Percentiles rank a stretch among this genome's conserved stretches.
phyloP scores from a whole-genome alignment of 2,888 invertebrate genomes.

The Margaritifera margaritifera region DNA sequence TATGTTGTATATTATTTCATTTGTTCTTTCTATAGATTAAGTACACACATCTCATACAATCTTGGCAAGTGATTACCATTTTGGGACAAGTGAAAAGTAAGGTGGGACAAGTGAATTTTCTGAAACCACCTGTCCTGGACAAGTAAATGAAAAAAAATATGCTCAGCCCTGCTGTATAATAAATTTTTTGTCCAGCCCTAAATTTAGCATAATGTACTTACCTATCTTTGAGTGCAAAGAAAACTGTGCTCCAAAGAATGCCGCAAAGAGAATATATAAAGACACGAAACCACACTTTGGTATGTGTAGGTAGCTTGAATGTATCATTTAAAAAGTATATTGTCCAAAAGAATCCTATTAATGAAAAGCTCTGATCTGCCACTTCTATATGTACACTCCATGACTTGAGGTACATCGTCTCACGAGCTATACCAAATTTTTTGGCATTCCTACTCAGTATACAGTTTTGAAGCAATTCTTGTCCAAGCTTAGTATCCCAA shows the following conservation, averaged over 20 bases:
- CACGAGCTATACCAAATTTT: constrained; percentile 85
- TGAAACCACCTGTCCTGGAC: too few relatives aligned
- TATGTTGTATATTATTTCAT: too few relatives aligned
- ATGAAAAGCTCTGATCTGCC: constrained; percentile 74
- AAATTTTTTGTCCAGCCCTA: too few relatives aligned
- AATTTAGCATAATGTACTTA: too few relatives aligned
- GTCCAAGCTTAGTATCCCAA: constrained; percentile 80
- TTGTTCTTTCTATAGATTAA: too few relatives aligned
- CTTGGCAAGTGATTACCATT: too few relatives aligned
- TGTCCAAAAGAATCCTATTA: constrained; percentile 70
- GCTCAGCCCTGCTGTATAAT: too few relatives aligned
- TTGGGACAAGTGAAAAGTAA: too few relatives aligned
- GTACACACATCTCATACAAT: too few relatives aligned
- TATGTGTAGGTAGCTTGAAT: constrained; percentile 75
- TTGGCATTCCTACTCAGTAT: constrained; percentile 85
- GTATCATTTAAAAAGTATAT: constrained; percentile 76
- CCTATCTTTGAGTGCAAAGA: constrained; percentile 80
- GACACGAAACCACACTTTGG: constrained; percentile 74
- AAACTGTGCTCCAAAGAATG: constrained; percentile 78
- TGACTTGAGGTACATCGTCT: constrained; percentile 80
- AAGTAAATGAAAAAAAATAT: too few relatives aligned
- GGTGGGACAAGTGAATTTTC: too few relatives aligned
- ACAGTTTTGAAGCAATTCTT: constrained; percentile 80
- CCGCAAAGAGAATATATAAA: constrained; percentile 77
- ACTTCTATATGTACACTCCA: constrained; percentile 78